Percentiles rank a stretch among this genome's conserved stretches.
phyloP scores from a whole-genome alignment of 2,113 vertebrate genomes.

The Halichoeres trimaculatus region DNA sequence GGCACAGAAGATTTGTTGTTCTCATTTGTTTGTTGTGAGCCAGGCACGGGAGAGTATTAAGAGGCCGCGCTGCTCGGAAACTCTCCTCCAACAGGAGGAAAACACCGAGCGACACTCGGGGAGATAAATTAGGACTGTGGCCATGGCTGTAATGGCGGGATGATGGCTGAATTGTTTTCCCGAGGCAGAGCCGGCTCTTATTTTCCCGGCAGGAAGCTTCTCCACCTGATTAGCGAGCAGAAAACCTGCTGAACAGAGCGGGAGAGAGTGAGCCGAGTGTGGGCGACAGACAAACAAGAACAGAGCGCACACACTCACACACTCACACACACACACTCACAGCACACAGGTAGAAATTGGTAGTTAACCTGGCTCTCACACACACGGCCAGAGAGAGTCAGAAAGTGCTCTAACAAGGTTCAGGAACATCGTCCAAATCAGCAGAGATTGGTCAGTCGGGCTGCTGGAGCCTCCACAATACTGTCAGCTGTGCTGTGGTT shows the following conservation, averaged over 20 bases:
- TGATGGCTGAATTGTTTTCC: slow-evolving; percentile 72
- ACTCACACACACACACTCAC: slow-evolving; percentile 28
- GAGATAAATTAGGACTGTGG: slow-evolving; percentile 65
- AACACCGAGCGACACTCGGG: slow-evolving; percentile 24
- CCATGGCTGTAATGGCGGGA: slow-evolving; percentile 51
- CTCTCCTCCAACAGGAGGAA: slow-evolving; percentile 15
- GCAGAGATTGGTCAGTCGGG: slow-evolving; percentile 14
- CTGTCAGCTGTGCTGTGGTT: slow-evolving; percentile 32
- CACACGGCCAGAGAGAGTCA: not conserved
- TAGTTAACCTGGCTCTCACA: slow-evolving; percentile 25
- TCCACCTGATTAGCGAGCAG: slow-evolving; percentile 66
- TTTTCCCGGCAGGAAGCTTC: slow-evolving; percentile 67
- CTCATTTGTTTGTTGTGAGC: slow-evolving; percentile 76
- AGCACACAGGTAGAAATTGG: not conserved
- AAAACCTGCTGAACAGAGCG: slow-evolving; percentile 52
- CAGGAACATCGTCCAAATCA: slow-evolving; percentile 34
- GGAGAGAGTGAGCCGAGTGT: slow-evolving; percentile 19
- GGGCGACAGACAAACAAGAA: slow-evolving; percentile 47
- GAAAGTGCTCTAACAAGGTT: slow-evolving; percentile 47
- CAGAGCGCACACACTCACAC: slow-evolving; percentile 40
- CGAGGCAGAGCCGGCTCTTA: slow-evolving; percentile 53
- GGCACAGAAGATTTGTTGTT: slow-evolving; percentile 74
- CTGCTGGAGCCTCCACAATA: slow-evolving; percentile 1
- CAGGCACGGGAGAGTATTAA: slow-evolving; percentile 55
- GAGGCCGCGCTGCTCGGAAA: slow-evolving; percentile 42